These are phyloP conservation scores for Tineola bisselliella DNA, from an alignment of 2,888 invertebrate genomes.

Conservation along the genomic window DNA sequence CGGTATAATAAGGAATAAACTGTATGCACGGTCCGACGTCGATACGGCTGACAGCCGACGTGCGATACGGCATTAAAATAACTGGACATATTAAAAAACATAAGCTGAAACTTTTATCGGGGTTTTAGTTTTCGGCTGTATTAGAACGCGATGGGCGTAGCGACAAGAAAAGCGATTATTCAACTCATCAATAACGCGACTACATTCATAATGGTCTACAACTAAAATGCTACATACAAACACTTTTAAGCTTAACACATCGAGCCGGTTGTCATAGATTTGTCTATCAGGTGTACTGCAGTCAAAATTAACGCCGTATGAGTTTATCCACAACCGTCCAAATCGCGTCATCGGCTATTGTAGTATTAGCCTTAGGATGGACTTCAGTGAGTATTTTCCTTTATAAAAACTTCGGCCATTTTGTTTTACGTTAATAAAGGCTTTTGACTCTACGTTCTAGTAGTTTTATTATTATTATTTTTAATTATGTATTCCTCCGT, in stretches of 20 bases:
- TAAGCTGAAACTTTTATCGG: constrained; percentile 7
- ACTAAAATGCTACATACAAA: no score
- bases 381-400: not conserved
- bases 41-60: constrained; percentile 2
- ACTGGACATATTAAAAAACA: constrained; percentile 10
- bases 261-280: no score
- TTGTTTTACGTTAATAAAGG: not conserved
- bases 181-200: no score
- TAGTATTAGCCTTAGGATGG: not conserved
- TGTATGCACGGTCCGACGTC: not conserved
- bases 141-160: no score
- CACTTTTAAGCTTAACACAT: no score
- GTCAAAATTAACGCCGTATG: no score
- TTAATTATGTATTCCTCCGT: not conserved
- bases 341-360: no score
- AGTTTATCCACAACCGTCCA: no score
- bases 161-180: no score
- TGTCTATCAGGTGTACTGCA: no score
- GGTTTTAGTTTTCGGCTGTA: not conserved
- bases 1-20: not conserved
- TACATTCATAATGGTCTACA: no score
- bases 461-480: not conserved
- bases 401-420: not conserved
- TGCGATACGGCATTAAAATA: constrained; percentile 7
- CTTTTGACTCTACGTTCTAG: not conserved